These are phyloP conservation scores for Macquaria ambigua DNA, from an alignment of 2,113 vertebrate genomes.

Conservation along the genomic window DNA sequence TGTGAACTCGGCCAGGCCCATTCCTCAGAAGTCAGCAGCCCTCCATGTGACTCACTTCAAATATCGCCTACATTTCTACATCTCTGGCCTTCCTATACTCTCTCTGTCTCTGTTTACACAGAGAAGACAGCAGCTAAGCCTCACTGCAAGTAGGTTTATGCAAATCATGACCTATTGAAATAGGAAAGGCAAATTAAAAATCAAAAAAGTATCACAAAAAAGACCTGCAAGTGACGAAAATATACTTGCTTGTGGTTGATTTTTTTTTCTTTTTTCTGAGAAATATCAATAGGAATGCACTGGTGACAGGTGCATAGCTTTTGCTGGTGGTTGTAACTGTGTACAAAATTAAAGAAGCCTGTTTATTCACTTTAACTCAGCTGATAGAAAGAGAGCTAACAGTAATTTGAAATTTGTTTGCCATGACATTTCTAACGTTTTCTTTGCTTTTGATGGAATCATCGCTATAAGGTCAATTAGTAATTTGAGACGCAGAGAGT, in stretches of 20 bases:
- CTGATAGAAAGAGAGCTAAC: background rate
- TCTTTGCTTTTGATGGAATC: background rate
- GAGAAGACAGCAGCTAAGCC: conserved; percentile 7
- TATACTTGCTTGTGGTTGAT: background rate
- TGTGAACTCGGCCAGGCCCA: conserved; percentile 54
- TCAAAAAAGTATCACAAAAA: background rate
- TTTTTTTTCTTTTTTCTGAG: background rate
- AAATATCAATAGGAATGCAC: background rate
- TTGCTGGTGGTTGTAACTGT: background rate
- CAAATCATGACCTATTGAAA: conserved; percentile 19
- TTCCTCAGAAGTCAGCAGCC: conserved; percentile 73
- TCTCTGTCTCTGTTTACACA: conserved; percentile 10
- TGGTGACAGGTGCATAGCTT: background rate
- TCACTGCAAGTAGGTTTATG: background rate
- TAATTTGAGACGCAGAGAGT: background rate
- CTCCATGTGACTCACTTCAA: conserved; percentile 73
- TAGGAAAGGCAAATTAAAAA: background rate
- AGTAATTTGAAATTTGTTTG: background rate
- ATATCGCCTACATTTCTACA: conserved; percentile 66
- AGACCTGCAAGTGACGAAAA: background rate
- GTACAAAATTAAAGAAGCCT: background rate
- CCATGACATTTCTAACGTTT: background rate
- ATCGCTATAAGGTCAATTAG: no score
- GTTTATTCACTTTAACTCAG: conserved; percentile 7
- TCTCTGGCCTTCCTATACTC: conserved; percentile 29